Percentiles rank a stretch among this genome's conserved stretches.
Conservation (phyloP, 2,888 invertebrate species). For the Hirudinaria manillensis region DNA sequence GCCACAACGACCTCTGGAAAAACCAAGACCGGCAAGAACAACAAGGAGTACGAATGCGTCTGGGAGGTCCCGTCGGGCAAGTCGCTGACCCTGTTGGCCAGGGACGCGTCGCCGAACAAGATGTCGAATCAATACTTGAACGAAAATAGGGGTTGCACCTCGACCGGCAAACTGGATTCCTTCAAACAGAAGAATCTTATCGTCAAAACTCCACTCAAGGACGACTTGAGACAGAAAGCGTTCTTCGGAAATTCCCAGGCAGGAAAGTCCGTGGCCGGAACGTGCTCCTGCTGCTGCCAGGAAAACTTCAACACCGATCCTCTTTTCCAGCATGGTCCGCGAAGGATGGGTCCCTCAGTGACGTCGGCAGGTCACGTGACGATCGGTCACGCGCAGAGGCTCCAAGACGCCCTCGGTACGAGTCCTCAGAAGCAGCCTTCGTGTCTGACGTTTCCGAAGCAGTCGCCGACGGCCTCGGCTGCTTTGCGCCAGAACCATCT, state of each 20-base stretch:
- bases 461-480: background rate
- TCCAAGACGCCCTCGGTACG: background rate
- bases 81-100: background rate
- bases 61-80: constrained; percentile 27
- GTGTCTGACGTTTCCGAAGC: constrained; percentile 5
- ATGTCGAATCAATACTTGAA: background rate
- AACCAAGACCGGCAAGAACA: background rate
- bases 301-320: background rate
- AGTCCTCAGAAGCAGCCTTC: background rate
- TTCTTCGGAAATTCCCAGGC: background rate
- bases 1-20: background rate
- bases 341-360: background rate
- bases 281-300: background rate
- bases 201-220: constrained; percentile 2
- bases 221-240: background rate
- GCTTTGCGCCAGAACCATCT: constrained; percentile 6
- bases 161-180: constrained; percentile 5
- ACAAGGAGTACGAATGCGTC: constrained; percentile 32
- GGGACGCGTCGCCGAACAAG: background rate
- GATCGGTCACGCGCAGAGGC: background rate
- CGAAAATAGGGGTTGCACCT: background rate
- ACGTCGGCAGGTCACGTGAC: constrained; percentile 4
- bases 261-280: background rate
- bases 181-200: constrained; percentile 7
- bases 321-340: background rate